Percentiles rank a stretch among this genome's conserved stretches.
Evolutionary conservation across 2,888 invertebrate genomes (phyloP).

Genomic region (Synergus japonicus): DNA sequence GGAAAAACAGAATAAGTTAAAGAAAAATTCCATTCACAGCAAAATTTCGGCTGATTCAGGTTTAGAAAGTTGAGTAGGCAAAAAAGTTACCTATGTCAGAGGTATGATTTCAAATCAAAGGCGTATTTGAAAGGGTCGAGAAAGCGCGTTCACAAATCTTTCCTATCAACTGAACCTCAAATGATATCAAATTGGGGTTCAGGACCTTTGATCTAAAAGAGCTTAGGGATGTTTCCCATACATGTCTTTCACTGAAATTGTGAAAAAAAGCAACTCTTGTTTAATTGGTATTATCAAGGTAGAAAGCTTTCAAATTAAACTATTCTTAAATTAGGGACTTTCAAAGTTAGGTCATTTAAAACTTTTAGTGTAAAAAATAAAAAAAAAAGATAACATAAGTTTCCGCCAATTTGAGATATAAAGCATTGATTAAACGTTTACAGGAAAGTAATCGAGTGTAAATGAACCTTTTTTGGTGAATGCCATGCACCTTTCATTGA

Average conservation of each 20-base stretch:
- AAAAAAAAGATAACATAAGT: not conserved
- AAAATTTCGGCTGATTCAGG: too few species aligned
- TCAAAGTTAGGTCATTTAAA: too few species aligned
- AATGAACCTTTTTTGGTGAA: not conserved
- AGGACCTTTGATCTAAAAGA: not conserved
- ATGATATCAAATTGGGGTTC: slow-evolving; percentile 8
- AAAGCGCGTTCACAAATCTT: not conserved
- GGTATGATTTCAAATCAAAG: not conserved
- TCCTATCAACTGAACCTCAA: slow-evolving; percentile 4
- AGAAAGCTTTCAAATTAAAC: too few species aligned
- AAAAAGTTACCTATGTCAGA: not conserved
- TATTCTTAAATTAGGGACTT: not conserved
- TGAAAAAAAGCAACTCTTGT: not conserved
- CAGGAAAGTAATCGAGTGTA: not conserved
- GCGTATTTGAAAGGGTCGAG: not conserved
- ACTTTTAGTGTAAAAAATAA: not conserved
- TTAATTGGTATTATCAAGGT: too few species aligned
- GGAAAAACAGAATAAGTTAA: too few species aligned
- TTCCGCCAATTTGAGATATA: not conserved
- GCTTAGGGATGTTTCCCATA: not conserved
- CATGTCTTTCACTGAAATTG: not conserved
- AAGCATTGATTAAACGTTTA: not conserved
- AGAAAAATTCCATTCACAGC: too few species aligned
- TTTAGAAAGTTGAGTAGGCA: not conserved
- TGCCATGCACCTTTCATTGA: not conserved